Evolutionary conservation across 1,140 invertebrate species (phyloP).

Genomic region (Drusus annulatus): DNA sequence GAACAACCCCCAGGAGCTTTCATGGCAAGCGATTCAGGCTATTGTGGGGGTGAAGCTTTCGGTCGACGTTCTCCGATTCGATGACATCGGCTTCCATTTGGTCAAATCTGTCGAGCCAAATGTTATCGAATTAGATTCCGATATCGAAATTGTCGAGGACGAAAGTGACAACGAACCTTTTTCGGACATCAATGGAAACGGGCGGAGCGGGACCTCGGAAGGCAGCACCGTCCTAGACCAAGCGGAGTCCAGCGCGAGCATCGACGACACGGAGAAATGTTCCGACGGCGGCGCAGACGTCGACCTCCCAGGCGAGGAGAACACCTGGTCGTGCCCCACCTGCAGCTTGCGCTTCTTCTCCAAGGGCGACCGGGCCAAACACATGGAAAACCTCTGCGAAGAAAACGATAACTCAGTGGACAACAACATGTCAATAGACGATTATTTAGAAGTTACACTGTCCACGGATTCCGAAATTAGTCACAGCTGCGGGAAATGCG

Average conservation of each 20-base stretch:
- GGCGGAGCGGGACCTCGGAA: constrained; percentile 36
- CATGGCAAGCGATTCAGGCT: constrained; percentile 72
- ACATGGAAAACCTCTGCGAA: constrained; percentile 62
- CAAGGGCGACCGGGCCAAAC: constrained; percentile 66
- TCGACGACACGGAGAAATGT: constrained; percentile 33
- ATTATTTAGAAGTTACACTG: constrained; percentile 70
- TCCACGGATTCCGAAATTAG: constrained; percentile 70
- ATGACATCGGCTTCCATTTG: constrained; percentile 70
- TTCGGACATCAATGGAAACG: constrained; percentile 46
- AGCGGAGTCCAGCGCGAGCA: neutral
- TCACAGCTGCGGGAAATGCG: constrained; percentile 68
- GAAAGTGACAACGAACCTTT: constrained; percentile 67
- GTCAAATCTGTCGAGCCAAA: constrained; percentile 66
- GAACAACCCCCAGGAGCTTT: constrained; percentile 72
- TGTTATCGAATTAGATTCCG: constrained; percentile 69
- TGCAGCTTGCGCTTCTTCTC: constrained; percentile 59
- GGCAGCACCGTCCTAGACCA: constrained; percentile 33
- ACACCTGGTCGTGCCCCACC: constrained; percentile 23
- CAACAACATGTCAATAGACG: constrained; percentile 71
- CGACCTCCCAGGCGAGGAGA: constrained; percentile 9
- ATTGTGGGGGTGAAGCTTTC: constrained; percentile 72
- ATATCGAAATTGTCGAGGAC: constrained; percentile 72
- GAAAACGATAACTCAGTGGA: constrained; percentile 69
- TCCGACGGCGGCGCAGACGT: neutral
- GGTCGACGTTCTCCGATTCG: constrained; percentile 70